Evolutionary conservation across 2,888 invertebrate species (phyloP), one percentile per base, ranked within the genome.

Genomic region (Drosophila pegasa): DNA sequence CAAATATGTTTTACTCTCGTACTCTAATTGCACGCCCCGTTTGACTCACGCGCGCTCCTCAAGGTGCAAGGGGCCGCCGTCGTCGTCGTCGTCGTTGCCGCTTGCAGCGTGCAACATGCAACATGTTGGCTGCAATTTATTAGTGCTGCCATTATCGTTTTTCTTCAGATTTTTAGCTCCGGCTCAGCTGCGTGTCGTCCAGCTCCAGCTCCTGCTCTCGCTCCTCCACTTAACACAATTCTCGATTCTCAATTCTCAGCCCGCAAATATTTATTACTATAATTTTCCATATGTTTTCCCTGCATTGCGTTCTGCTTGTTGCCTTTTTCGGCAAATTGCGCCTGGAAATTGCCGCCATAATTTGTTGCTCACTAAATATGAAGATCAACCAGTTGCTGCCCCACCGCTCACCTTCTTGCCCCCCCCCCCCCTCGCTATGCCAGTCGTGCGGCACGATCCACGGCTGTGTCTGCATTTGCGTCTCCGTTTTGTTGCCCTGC

Each of bases 91-190:
- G 45, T 16, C 41, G 37, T 33, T 10, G 59, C 66, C 61, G 67
- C 79, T 6, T 33, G 31, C 48, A 48, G 48, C 48, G 85, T 84
- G 80, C 87, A 87, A 71, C 82, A 85, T 86, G 87, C 85, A 87
- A 80, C 85, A 87, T 82, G 83, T 87, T 87, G 87, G 72, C 81
- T 78, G 87, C 87, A 86, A 88, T 86, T 88, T 88, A 87, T 88
- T 88, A 88, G 89, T 89, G 89, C 83, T 89, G 81, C 85, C 88
- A 88, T 88, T 82, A 86, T 87, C 80, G 89, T 80, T 80, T 80
- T 87, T 86, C 85, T 86, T 87, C 87, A 86, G 85, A 84, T 88
- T 88, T 88, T 88, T 29, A 80, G 79, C 78, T 78, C 22, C 31
- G 37, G 7, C 31, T 56, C 31, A 52, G 69, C 76, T 70, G 83